These are phyloP conservation scores for Zaprionus vittiger DNA, from an alignment of 1,140 invertebrate species.

Conservation along the genomic window DNA sequence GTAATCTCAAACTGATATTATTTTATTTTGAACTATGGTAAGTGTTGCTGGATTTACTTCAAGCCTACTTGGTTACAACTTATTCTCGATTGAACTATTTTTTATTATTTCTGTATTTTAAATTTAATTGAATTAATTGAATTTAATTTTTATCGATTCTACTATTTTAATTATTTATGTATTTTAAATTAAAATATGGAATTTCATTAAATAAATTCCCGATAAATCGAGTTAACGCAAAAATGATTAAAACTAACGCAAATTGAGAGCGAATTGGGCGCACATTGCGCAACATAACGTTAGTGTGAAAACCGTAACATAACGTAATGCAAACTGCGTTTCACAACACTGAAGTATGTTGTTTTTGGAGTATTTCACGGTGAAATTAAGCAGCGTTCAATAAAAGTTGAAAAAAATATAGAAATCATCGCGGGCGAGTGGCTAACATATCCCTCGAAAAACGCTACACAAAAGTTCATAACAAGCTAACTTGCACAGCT, in stretches of 20 bases:
- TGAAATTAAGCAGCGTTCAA: constrained; percentile 48
- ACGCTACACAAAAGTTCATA: constrained; percentile 11
- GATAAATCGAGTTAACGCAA: background rate
- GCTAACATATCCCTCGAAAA: constrained; percentile 27
- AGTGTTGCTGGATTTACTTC: background rate
- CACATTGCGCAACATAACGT: background rate
- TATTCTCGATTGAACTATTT: no score
- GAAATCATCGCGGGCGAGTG: constrained; percentile 14
- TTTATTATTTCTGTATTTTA: no score
- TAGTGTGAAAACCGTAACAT: background rate
- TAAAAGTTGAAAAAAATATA: constrained; percentile 37
- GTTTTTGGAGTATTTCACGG: constrained; percentile 46
- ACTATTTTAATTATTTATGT: no score
- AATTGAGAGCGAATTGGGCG: constrained; percentile 8
- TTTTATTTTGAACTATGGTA: background rate
- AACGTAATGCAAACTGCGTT: background rate
- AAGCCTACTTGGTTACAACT: no score
- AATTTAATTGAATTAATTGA: no score
- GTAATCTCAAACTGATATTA: background rate
- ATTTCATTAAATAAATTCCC: background rate
- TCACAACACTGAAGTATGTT: constrained; percentile 34
- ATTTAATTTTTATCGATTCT: no score
- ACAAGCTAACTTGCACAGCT: constrained; percentile 1
- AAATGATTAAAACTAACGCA: constrained; percentile 12
- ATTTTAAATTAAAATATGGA: background rate